Conservation (phyloP, 2,113 vertebrate genomes). For the Atlantisia rogersi region DNA sequence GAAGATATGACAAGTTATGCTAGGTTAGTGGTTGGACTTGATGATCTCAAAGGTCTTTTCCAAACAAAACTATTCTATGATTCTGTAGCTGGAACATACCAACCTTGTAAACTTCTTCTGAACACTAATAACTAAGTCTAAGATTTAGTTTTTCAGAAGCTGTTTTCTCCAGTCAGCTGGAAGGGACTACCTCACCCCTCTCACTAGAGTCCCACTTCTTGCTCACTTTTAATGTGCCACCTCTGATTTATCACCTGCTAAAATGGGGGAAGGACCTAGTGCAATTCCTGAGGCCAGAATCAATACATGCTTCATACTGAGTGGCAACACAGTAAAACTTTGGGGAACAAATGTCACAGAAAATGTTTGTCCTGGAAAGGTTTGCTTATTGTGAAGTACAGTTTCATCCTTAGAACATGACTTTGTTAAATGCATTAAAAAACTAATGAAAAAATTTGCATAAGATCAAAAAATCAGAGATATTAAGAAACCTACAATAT, state of each 20-base stretch:
- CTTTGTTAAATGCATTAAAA: neutral
- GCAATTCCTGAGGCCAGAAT: constrained; percentile 15
- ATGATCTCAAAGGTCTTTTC: too few relatives aligned
- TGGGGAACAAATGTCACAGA: neutral
- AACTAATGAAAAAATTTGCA: neutral
- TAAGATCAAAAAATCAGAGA: neutral
- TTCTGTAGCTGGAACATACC: neutral
- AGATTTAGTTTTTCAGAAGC: neutral
- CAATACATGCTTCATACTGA: neutral
- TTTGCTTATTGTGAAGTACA: neutral
- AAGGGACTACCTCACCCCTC: neutral
- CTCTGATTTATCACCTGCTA: constrained; percentile 27
- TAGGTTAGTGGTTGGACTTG: too few relatives aligned
- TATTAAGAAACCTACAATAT: neutral
- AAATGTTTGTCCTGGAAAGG: neutral
- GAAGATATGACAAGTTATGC: too few relatives aligned
- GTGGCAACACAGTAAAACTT: neutral
- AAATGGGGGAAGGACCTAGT: neutral
- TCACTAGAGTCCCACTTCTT: neutral
- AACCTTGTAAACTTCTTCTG: neutral
- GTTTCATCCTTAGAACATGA: neutral
- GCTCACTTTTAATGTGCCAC: neutral
- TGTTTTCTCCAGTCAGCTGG: neutral
- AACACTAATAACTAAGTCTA: neutral
- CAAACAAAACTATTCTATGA: too few relatives aligned